phyloP scores from a whole-genome alignment of 2,797 vertebrate species.

The Acanthornis magna region DNA sequence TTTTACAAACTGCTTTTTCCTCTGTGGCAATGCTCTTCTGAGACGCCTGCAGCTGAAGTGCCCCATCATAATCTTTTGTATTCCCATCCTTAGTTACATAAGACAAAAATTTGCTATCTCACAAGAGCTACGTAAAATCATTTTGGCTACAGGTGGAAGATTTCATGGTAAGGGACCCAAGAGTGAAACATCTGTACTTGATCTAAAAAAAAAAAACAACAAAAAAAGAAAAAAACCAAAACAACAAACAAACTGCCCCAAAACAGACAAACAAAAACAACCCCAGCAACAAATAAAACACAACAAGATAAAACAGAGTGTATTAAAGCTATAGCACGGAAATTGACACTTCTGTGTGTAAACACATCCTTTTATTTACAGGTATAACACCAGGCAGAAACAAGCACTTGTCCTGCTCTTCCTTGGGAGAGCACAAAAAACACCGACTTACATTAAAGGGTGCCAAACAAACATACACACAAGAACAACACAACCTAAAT shows the following conservation, averaged over 20 bases:
- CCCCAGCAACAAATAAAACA: accelerated
- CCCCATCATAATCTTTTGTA: not conserved
- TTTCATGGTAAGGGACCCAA: not conserved
- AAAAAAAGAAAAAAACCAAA: not conserved
- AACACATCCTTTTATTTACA: not conserved
- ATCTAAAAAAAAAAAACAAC: not conserved
- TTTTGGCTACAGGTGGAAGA: not conserved
- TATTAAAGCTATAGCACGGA: not conserved
- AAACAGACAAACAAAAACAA: not conserved
- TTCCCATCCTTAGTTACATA: accelerated
- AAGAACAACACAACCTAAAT: not conserved
- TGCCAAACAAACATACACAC: accelerated
- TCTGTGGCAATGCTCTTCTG: not conserved
- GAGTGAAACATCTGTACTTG: not conserved
- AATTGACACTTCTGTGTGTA: not conserved
- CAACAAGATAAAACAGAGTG: not conserved
- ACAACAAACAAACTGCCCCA: too few relatives aligned
- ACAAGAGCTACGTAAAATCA: accelerated
- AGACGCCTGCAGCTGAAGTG: not conserved
- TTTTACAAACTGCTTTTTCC: not conserved
- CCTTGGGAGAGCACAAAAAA: not conserved
- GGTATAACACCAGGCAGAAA: not conserved
- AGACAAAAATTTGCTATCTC: not conserved
- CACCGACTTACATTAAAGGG: accelerated
- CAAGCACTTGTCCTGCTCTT: not conserved